Evolutionary conservation across 1,140 invertebrate species (phyloP).

Genomic region (Neuroterus valhalla): DNA sequence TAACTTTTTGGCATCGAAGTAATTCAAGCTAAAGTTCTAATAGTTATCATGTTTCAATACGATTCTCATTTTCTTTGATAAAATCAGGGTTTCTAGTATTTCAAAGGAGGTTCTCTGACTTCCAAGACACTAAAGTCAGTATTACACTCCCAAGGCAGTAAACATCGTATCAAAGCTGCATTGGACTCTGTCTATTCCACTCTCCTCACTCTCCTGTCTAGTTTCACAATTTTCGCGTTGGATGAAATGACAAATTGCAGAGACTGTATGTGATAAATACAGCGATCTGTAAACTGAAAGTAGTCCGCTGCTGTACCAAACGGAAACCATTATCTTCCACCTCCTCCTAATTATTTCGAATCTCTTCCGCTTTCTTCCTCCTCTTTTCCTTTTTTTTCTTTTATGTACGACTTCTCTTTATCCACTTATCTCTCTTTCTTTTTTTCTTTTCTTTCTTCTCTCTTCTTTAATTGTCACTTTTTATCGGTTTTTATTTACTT

Average conservation of each 20-base stretch:
- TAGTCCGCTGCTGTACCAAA: not conserved
- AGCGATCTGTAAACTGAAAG: not conserved
- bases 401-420: not conserved
- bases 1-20: too few species aligned
- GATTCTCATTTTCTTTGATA: not conserved
- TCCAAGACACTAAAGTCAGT: not conserved
- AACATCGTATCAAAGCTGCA: not conserved
- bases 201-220: not conserved
- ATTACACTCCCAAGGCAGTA: not conserved
- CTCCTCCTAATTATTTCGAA: not conserved
- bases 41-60: not conserved
- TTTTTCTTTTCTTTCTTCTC: not conserved
- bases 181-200: slow-evolving; percentile 4
- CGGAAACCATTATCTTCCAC: slow-evolving; percentile 19
- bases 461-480: not conserved
- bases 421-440: not conserved
- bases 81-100: not conserved
- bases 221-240: slow-evolving; percentile 7
- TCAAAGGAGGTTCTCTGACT: slow-evolving; percentile 10
- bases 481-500: not conserved
- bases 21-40: too few species aligned
- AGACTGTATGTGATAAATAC: slow-evolving; percentile 2
- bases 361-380: not conserved
- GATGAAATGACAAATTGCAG: not conserved
- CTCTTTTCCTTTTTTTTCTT: not conserved